Conservation (phyloP, 2,888 invertebrate genomes). For the Leptogaster cylindrica region DNA sequence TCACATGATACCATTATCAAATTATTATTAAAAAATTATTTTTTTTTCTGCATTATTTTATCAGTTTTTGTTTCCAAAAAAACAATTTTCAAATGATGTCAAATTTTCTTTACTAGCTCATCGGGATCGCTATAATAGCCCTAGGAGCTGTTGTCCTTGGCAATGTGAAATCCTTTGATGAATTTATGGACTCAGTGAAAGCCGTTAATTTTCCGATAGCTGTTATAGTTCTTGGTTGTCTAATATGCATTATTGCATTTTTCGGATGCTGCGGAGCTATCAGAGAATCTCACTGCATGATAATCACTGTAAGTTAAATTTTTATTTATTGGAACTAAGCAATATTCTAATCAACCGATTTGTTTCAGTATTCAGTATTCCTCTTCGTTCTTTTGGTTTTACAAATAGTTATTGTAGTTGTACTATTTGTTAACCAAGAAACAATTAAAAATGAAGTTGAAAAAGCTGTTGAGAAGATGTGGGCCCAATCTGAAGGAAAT, state of each 20-base stretch:
- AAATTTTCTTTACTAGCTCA: constrained; percentile 65
- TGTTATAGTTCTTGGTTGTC: constrained; percentile 71
- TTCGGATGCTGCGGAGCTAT: constrained; percentile 91
- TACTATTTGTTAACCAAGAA: constrained; percentile 70
- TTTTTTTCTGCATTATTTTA: no score
- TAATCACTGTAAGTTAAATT: constrained; percentile 72
- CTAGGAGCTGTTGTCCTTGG: constrained; percentile 71
- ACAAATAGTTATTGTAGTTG: constrained; percentile 74
- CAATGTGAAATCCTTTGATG: constrained; percentile 65
- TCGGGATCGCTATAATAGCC: constrained; percentile 72
- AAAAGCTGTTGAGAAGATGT: constrained; percentile 63
- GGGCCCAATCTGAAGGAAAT: constrained; percentile 63
- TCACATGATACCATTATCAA: no score
- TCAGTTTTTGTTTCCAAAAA: no score
- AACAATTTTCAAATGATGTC: neutral
- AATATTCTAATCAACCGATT: neutral
- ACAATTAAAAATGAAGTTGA: constrained; percentile 65
- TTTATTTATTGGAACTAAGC: neutral
- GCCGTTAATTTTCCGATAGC: constrained; percentile 67
- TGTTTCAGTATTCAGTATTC: constrained; percentile 73
- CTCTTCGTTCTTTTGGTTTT: constrained; percentile 74
- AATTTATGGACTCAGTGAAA: constrained; percentile 55
- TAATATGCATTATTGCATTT: constrained; percentile 82
- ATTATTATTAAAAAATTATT: no score
- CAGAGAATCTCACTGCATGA: constrained; percentile 87